These are phyloP conservation scores for Troides oblongomaculatus DNA, from an alignment of 2,888 invertebrate species.

Conservation along the genomic window DNA sequence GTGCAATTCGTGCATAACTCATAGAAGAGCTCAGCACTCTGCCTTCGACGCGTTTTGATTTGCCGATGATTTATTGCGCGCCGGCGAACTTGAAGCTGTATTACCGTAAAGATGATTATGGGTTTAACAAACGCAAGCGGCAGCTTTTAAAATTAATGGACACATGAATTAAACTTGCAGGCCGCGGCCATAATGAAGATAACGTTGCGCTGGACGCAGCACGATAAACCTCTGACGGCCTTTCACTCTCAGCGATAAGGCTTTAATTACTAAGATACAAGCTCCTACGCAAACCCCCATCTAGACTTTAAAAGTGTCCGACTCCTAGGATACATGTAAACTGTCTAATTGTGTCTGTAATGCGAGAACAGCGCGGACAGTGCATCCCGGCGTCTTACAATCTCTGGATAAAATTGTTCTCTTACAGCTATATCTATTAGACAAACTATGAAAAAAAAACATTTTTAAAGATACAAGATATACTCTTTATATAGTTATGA, in stretches of 20 bases:
- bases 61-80: constrained; percentile 61
- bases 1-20: constrained; percentile 50
- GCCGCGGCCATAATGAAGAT: constrained; percentile 73
- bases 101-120: constrained; percentile 66
- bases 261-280: constrained; percentile 71
- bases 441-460: neutral
- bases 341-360: constrained; percentile 28
- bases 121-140: constrained; percentile 64
- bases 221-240: constrained; percentile 72
- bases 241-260: constrained; percentile 64
- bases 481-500: too few species aligned
- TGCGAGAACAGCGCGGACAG: constrained; percentile 7
- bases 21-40: constrained; percentile 42
- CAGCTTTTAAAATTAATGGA: constrained; percentile 74
- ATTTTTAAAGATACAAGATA: too few species aligned
- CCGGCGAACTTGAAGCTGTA: constrained; percentile 53
- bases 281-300: constrained; percentile 33
- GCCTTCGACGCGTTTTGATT: constrained; percentile 62
- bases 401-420: constrained; percentile 17
- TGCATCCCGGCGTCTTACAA: constrained; percentile 20
- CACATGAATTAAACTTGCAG: constrained; percentile 70
- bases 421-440: constrained; percentile 17
- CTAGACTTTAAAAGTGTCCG: constrained; percentile 32
- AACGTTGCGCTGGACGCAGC: constrained; percentile 60
- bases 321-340: constrained; percentile 31